Evolutionary conservation across 2,113 vertebrate genomes (phyloP), one percentile per base, ranked within the genome.

Genomic region (Larimichthys crocea): DNA sequence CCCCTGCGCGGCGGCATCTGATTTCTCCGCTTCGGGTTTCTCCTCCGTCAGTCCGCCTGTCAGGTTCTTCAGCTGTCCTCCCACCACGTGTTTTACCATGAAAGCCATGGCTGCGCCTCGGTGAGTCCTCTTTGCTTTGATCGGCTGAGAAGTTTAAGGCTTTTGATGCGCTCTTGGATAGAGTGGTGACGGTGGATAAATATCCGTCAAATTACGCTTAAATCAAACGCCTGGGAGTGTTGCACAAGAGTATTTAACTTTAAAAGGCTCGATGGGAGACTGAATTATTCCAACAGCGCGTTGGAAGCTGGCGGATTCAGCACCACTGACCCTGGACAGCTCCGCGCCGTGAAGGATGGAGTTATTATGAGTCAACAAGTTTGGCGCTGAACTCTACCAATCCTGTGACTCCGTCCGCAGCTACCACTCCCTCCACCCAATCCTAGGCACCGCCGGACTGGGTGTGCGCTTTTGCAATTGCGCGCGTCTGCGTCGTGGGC

Each of bases 71-170:
- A 99, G 94, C 91, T 99, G 97, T 0, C 97, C 97, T 1, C 98
- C 98, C 50, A 99, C 97, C 96, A 99, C 92, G 82, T 97, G 96
- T 92, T 99, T 99, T 74, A 99, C 97, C 97, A 99, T 97, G 93
- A 99, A 99, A 60, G 98, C 97, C 98, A 99, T 99, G 90, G 80
- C 63, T 89, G 74, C n/a, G 57, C 74, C 60, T 59, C 60, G 59
- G 48, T 72, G 60, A 82, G 46, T 77, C 83, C 86, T 80, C 67
- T 40, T 8, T 59, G 17, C 26, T 29, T 22, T 40, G 74, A 49
- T 78, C 73, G 73, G 63, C 50, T 64, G 4, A 86, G 75, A 86
- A 86, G 80, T 84, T 79, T 50, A 55, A 46, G 62, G 52, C 29
- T 88, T 40, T 42, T 1, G 53, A 35, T 20, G 90, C 85, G 89